A percentile compares a stretch with the other conserved stretches of the same genome.
These are phyloP conservation scores for Tympanoctomys barrerae DNA, from an alignment of 2,797 vertebrate genomes.

Conservation along the genomic window DNA sequence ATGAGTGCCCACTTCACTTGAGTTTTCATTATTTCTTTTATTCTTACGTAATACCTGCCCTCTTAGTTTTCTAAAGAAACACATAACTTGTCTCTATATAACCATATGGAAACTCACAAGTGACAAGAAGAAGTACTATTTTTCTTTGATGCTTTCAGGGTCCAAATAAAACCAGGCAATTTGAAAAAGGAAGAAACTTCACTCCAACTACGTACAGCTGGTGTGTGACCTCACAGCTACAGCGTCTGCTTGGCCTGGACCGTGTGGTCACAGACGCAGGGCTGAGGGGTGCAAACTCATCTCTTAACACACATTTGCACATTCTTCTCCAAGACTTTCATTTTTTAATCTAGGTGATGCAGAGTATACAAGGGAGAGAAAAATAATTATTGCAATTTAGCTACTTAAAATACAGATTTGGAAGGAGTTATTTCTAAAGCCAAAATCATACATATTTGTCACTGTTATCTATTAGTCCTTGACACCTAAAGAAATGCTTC, in stretches of 20 bases:
- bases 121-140: conserved; percentile 22
- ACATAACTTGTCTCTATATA: conserved; percentile 12
- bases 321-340: conserved; percentile 8
- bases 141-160: not conserved
- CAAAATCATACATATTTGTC: not conserved
- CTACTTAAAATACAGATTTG: conserved; percentile 36
- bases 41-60: conserved; percentile 45
- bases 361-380: not conserved
- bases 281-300: not conserved
- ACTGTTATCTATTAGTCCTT: not conserved
- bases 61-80: conserved; percentile 39
- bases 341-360: not conserved
- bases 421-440: not conserved
- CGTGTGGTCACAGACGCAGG: not conserved
- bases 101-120: conserved; percentile 30
- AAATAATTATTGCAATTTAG: conserved; percentile 10
- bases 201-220: not conserved
- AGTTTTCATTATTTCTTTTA: conserved; percentile 18
- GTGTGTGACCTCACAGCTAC: not conserved
- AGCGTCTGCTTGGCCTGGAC: not conserved
- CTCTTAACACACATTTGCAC: not conserved
- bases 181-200: not conserved
- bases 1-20: conserved; percentile 1
- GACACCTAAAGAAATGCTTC: conserved; percentile 28
- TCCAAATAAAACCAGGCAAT: conserved; percentile 58